phyloP scores from a whole-genome alignment of 1,140 invertebrate genomes.

The Spodoptera litura region DNA sequence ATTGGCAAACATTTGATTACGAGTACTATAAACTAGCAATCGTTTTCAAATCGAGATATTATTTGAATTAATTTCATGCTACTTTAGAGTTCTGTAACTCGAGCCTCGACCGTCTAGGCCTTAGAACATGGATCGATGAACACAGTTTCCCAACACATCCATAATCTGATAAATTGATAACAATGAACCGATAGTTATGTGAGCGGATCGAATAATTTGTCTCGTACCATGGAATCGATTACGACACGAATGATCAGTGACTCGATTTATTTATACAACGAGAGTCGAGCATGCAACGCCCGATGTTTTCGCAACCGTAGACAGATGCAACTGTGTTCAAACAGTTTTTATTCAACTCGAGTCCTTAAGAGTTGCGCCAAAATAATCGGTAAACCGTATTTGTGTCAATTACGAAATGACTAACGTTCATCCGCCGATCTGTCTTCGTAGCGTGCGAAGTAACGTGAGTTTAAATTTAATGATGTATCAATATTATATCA shows the following conservation, averaged over 20 bases:
- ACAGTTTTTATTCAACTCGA: conserved; percentile 43
- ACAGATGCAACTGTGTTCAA: conserved; percentile 37
- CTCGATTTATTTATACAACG: conserved; percentile 48
- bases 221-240: conserved; percentile 42
- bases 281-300: conserved; percentile 39
- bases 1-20: conserved; percentile 30
- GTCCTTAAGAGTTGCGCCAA: conserved; percentile 46
- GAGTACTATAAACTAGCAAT: conserved; percentile 26
- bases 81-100: conserved; percentile 15
- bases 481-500: too few species aligned
- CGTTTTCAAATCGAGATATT: conserved; percentile 24
- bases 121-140: conserved; percentile 22
- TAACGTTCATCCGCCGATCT: conserved; percentile 21
- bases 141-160: conserved; percentile 41
- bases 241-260: conserved; percentile 37
- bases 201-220: conserved; percentile 48
- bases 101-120: background rate
- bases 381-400: conserved; percentile 38
- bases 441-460: background rate
- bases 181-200: conserved; percentile 43
- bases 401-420: conserved; percentile 44
- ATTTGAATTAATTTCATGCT: conserved; percentile 40
- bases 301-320: conserved; percentile 39
- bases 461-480: background rate
- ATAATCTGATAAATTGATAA: conserved; percentile 41